Evolutionary conservation across 2,113 vertebrate genomes (phyloP), one percentile per base, ranked within the genome.

Genomic region (Centrocercus urophasianus): DNA sequence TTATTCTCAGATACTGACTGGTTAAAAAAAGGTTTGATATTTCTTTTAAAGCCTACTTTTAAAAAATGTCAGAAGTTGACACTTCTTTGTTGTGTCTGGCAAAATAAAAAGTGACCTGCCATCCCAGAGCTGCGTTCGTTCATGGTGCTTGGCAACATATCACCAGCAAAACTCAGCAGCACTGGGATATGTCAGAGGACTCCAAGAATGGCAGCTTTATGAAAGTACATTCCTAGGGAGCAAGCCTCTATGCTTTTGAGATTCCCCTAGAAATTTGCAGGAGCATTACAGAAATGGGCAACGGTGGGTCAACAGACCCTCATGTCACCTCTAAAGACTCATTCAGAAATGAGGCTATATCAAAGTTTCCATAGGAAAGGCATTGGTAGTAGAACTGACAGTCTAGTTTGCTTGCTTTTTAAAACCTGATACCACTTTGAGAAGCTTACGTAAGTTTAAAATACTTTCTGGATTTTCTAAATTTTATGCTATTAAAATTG

Each of bases 21-120:
- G 63, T 87, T 91, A 45, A 48, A 76, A 11, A 79, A 59, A 54
- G 6, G 24, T 81, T 88, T 84, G 63, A 82, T 91, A 85, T 79
- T 93, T 94, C 82, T 89, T 91, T 94, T 87, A 89, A 94, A 90
- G 54, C 59, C 85, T 96, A 83, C 96, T 97, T 98, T 96, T 92
- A 82, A 93, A 95, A 97, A 83, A 93, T 94, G 96, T 93, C 94
- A 73, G 60, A 96, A 63, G 76, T 91, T 98, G 97, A 96, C 97
- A 97, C 93, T 95, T 95, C 90, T 95, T 97, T 97, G 94, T 93
- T 97, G 94, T 93, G 88, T 91, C 97, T 96, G 94, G 92, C 93
- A 95, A 94, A 97, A 98, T 97, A 97, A 97, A 95, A 96, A 97
- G 97, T 85, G 75, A 96, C 95, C 95, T 89, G 97, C 96, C 96